Percentiles rank a stretch among this genome's conserved stretches.
phyloP scores from a whole-genome alignment of 2,113 vertebrate species.

The Pandion haliaetus region DNA sequence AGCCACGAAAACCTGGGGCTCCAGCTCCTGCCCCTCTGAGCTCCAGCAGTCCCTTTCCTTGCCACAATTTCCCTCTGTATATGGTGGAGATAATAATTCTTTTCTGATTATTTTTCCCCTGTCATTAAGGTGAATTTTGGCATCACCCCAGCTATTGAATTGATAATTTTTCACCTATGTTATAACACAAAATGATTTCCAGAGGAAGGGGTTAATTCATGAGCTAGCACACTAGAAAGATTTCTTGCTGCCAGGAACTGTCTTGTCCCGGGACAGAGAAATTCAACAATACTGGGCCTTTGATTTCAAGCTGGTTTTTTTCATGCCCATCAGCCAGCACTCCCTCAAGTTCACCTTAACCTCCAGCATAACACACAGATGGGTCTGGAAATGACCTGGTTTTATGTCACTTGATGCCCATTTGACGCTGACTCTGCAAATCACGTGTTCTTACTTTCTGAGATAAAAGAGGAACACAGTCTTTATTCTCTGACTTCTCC shows the following conservation, averaged over 20 bases:
- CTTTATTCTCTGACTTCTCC: not conserved
- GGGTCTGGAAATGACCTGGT: not conserved
- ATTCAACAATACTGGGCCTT: not conserved
- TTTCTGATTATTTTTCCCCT: not conserved
- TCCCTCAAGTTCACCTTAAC: not conserved
- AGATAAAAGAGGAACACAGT: not conserved
- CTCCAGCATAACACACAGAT: not conserved
- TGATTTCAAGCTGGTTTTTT: not conserved
- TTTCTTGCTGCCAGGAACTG: not conserved
- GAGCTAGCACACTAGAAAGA: not conserved
- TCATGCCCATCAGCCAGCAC: not conserved
- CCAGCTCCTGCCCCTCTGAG: not conserved
- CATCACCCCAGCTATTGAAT: not conserved
- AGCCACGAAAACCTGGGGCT: not conserved
- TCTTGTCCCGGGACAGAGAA: not conserved
- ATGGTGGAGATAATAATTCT: not conserved
- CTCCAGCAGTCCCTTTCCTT: not conserved
- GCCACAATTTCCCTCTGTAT: not conserved
- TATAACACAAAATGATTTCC: not conserved
- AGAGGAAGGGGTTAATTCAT: not conserved
- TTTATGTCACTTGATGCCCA: not conserved
- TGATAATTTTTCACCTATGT: not conserved
- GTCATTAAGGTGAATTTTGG: not conserved
- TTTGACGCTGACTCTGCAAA: not conserved
- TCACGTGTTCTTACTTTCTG: accelerated